These are phyloP conservation scores for Drosophila nebulosa DNA, from an alignment of 1,140 invertebrate species.

Conservation along the genomic window DNA sequence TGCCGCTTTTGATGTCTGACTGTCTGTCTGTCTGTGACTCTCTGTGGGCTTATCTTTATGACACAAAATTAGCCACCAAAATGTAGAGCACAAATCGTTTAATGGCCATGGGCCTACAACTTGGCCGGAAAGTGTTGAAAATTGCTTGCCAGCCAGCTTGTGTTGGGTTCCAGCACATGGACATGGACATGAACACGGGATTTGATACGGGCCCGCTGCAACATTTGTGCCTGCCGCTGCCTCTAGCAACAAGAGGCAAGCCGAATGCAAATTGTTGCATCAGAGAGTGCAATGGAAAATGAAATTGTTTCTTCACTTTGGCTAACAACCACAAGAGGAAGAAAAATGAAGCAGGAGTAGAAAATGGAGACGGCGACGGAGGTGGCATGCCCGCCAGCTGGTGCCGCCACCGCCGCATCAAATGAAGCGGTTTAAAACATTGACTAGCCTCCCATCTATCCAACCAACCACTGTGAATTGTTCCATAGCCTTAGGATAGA, in stretches of 20 bases:
- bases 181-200: not conserved
- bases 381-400: not conserved
- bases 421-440: conserved; percentile 15
- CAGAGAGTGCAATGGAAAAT: conserved; percentile 11
- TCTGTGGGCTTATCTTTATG: not conserved
- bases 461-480: conserved; percentile 2
- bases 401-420: not conserved
- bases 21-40: too few relatives aligned
- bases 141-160: not conserved
- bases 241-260: conserved; percentile 10
- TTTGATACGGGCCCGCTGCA: not conserved
- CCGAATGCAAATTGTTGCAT: conserved; percentile 10
- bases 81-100: conserved; percentile 6
- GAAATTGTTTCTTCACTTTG: conserved; percentile 12
- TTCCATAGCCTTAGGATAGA: conserved; percentile 12
- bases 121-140: conserved; percentile 10
- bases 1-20: not conserved
- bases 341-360: not conserved
- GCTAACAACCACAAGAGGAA: not conserved
- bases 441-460: not conserved
- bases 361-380: not conserved
- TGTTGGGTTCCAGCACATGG: conserved; percentile 6
- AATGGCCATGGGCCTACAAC: not conserved
- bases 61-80: not conserved
- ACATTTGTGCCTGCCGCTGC: not conserved